phyloP scores from a whole-genome alignment of 2,888 invertebrate genomes.

The Iselma pallidipennis region DNA sequence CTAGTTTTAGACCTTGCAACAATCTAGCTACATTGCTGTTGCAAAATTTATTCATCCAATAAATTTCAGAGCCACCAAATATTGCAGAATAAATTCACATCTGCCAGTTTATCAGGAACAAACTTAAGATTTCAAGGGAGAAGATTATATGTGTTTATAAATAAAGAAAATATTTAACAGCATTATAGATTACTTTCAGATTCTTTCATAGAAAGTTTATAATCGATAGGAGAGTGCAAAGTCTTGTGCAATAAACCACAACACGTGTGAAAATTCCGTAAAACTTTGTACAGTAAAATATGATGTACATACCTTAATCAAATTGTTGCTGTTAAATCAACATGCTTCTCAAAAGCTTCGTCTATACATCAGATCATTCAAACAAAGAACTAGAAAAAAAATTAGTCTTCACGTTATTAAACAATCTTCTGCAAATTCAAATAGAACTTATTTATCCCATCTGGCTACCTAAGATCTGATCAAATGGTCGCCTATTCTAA shows the following conservation, averaged over 20 bases:
- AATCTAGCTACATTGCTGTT: not conserved
- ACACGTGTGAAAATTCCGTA: not conserved
- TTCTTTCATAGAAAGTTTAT: not conserved
- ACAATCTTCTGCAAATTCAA: not conserved
- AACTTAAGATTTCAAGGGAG: too few species aligned
- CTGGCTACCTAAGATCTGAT: too few species aligned
- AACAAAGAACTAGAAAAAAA: too few species aligned
- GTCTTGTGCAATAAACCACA: not conserved
- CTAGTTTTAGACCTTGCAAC: constrained; percentile 1
- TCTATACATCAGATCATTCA: too few species aligned
- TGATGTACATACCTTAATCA: constrained; percentile 1
- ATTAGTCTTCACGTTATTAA: not conserved
- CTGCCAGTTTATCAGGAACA: too few species aligned
- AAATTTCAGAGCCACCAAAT: not conserved
- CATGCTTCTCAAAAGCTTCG: too few species aligned
- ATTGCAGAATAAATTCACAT: not conserved
- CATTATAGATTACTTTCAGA: not conserved
- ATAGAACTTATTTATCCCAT: not conserved
- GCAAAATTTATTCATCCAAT: not conserved
- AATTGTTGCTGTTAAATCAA: too few species aligned
- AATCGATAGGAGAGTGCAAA: not conserved
- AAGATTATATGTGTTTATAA: too few species aligned
- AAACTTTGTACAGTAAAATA: not conserved
- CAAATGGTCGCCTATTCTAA: not conserved
- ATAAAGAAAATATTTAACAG: too few species aligned